Percentiles rank a stretch among this genome's conserved stretches.
phyloP scores from a whole-genome alignment of 2,888 invertebrate species.

The Oscheius onirici region DNA sequence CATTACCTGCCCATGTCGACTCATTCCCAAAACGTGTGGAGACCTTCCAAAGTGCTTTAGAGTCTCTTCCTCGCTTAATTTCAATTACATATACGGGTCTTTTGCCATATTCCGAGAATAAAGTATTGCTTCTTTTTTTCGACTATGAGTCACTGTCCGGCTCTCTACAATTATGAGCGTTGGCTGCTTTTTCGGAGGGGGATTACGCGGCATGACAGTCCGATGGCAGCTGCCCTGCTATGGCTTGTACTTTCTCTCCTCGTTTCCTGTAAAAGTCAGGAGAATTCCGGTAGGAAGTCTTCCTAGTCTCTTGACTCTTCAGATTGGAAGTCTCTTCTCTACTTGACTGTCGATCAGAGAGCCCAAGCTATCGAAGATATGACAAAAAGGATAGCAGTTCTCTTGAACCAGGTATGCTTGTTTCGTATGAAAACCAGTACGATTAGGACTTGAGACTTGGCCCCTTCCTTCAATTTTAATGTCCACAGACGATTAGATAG shows the following conservation, averaged over 20 bases:
- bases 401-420: neutral
- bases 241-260: slow-evolving; percentile 19
- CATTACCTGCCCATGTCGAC: slow-evolving; percentile 52
- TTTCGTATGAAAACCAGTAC: too few relatives aligned
- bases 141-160: neutral
- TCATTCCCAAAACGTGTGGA: slow-evolving; percentile 45
- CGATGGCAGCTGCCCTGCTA: neutral
- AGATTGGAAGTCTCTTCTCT: slow-evolving; percentile 1
- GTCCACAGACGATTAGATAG: too few relatives aligned
- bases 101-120: slow-evolving; percentile 28
- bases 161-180: slow-evolving; percentile 11
- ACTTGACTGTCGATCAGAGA: neutral
- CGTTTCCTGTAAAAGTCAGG: neutral
- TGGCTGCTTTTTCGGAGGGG: slow-evolving; percentile 10
- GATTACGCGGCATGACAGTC: neutral
- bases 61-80: neutral
- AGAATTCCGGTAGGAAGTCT: neutral
- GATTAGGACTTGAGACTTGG: too few relatives aligned
- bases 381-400: neutral
- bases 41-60: slow-evolving; percentile 50
- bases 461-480: too few relatives aligned
- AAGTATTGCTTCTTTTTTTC: slow-evolving; percentile 17
- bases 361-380: slow-evolving; percentile 3
- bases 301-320: neutral
- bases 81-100: slow-evolving; percentile 6